These are phyloP conservation scores for Tetramorium simillimum DNA, from an alignment of 1,140 invertebrate genomes.

Conservation along the genomic window DNA sequence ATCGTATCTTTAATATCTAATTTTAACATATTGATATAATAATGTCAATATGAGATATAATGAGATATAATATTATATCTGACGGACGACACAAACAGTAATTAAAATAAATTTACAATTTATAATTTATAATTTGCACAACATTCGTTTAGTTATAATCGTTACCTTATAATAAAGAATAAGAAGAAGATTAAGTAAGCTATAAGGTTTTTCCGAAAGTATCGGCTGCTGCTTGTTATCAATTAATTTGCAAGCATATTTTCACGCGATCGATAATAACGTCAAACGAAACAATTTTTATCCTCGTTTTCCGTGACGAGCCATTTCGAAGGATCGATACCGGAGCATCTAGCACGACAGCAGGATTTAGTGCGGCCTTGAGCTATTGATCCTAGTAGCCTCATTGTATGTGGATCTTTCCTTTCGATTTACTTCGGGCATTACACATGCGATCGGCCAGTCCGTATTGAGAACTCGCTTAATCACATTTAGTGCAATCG, in stretches of 20 bases:
- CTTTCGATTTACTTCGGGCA: conserved; percentile 30
- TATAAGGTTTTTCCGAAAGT: not conserved
- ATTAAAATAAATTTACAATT: not conserved
- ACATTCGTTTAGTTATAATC: not conserved
- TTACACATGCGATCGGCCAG: not conserved
- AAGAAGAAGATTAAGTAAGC: not conserved
- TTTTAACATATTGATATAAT: not conserved
- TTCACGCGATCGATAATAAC: not conserved
- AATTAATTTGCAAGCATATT: conserved; percentile 9
- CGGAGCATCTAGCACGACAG: conserved; percentile 47
- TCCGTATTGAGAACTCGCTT: conserved; percentile 2
- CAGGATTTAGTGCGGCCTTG: conserved; percentile 63
- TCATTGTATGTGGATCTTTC: conserved; percentile 47
- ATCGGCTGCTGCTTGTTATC: not conserved
- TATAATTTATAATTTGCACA: not conserved
- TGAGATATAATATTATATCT: no score
- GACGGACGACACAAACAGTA: not conserved
- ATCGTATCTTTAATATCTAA: not conserved
- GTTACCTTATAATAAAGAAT: not conserved
- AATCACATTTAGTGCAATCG: conserved; percentile 14
- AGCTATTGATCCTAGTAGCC: conserved; percentile 32
- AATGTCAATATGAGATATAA: no score
- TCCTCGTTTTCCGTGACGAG: conserved; percentile 30
- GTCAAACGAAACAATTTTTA: conserved; percentile 38
- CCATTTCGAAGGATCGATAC: conserved; percentile 48